Conservation (phyloP, 2,888 invertebrate species). For the Harpalus rubripes region DNA sequence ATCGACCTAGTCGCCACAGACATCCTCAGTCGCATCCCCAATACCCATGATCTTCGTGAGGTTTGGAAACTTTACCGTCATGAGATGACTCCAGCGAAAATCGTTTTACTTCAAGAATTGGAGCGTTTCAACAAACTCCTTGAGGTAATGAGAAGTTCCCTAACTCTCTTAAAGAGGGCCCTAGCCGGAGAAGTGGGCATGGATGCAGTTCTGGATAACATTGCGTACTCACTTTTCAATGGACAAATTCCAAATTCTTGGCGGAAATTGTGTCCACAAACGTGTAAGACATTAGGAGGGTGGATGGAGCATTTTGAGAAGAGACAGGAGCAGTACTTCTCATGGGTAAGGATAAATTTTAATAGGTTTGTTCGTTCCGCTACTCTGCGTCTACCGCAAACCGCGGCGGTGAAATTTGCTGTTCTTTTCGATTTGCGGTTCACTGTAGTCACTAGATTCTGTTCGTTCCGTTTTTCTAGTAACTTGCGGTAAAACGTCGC, state of each 20-base stretch:
- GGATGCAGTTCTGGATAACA: constrained; percentile 91
- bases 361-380: no score
- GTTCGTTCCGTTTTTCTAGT: no score
- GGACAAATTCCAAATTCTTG: constrained; percentile 90
- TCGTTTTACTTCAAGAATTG: constrained; percentile 93
- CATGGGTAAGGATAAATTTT: constrained; percentile 89
- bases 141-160: constrained; percentile 83
- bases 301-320: constrained; percentile 93
- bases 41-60: constrained; percentile 88
- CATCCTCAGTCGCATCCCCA: constrained; percentile 87
- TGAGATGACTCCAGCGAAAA: constrained; percentile 89
- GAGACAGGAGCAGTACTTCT: constrained; percentile 85
- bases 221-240: constrained; percentile 90
- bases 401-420: no score
- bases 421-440: no score
- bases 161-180: constrained; percentile 89
- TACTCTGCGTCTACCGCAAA: no score
- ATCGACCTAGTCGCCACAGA: constrained; percentile 89
- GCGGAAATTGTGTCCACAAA: constrained; percentile 90
- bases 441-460: no score
- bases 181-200: constrained; percentile 95
- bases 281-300: constrained; percentile 90
- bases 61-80: constrained; percentile 89
- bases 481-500: no score
- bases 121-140: constrained; percentile 92